Evolutionary conservation across 2,797 vertebrate species (phyloP), one percentile per base, ranked within the genome.

Genomic region (Synaphobranchus kaupii): DNA sequence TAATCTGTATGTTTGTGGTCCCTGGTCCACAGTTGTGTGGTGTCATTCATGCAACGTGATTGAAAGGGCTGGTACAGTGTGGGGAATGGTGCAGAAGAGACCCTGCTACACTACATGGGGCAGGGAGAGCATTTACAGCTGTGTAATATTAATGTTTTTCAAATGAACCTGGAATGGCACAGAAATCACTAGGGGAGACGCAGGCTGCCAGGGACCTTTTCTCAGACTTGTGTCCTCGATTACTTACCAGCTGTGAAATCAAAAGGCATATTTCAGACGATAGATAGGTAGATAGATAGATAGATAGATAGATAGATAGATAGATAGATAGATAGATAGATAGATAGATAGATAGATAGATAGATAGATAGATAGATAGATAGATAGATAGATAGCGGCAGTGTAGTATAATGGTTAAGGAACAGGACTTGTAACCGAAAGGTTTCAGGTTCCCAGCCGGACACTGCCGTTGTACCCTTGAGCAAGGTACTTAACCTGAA

Each of bases 61-160:
- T 95, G 95, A 96, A 97, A 96, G 96, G 96, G 96, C 96, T 96
- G 96, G 96, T 96, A 96, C 96, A 96, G 96, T 95, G 95, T 96
- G 95, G 95, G 95, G 95, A 95, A 95, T 94, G 94, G 95, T 96
- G 94, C 94, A 91, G 94, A 92, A 92, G 96, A 95, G 96, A 96
- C 93, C 91, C 88, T 92, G 22, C 22, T n/a, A n/a, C 60, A n/a
- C 20, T 9, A 6, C 60, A 66, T 6, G 25, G 60, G 22, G 66
- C 28, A 71, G 93, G 93, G 94, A 95, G 93, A 94, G 96, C 96
- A 96, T 97, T 97, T 97, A 96, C 95, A 95, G 96, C 95, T 95
- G 96, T 95, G 95, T 97, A 96, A 96, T 97, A 96, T 97, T 95
- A 96, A 96, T 96, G 95, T 96, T 96, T 96, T 96, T 95, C 94